phyloP scores from a whole-genome alignment of 2,888 invertebrate genomes.

The Diadegma fenestrale region DNA sequence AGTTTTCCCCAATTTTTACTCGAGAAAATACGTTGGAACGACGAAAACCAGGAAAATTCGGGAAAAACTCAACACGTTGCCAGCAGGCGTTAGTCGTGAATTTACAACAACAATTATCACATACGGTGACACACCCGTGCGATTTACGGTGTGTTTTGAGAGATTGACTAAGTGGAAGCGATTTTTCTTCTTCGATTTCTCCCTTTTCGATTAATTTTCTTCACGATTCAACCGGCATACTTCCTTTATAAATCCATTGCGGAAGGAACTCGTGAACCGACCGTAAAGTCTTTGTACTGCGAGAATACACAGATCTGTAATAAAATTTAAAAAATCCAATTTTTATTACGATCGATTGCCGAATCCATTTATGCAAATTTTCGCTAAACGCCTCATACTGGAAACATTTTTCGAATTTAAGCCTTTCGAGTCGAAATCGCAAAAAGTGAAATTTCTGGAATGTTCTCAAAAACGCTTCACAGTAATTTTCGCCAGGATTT shows the following conservation, averaged over 20 bases:
- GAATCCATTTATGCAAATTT: too few relatives aligned
- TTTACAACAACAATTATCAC: conserved; percentile 66
- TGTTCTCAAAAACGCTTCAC: not conserved
- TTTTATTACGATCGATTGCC: not conserved
- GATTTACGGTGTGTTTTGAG: conserved; percentile 45
- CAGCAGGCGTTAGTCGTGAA: conserved; percentile 47
- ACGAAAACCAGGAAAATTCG: conserved; percentile 11
- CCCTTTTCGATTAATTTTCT: not conserved
- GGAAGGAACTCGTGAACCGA: conserved; percentile 92
- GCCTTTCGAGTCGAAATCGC: not conserved
- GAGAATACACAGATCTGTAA: conserved; percentile 96
- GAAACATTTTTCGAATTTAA: too few relatives aligned
- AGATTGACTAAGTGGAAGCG: conserved; percentile 67
- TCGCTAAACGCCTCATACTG: too few relatives aligned
- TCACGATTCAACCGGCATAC: not conserved
- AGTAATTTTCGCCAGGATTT: not conserved
- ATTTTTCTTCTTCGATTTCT: conserved; percentile 17
- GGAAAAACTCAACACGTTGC: conserved; percentile 42
- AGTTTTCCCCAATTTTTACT: not conserved
- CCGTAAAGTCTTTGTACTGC: conserved; percentile 97
- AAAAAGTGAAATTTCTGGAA: not conserved
- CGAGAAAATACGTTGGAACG: not conserved
- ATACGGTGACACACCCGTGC: conserved; percentile 52
- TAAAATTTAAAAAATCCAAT: conserved; percentile 80
- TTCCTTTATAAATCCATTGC: conserved; percentile 86